Evolutionary conservation across 2,888 invertebrate genomes (phyloP).

Genomic region (Tetheella fluctuosa): DNA sequence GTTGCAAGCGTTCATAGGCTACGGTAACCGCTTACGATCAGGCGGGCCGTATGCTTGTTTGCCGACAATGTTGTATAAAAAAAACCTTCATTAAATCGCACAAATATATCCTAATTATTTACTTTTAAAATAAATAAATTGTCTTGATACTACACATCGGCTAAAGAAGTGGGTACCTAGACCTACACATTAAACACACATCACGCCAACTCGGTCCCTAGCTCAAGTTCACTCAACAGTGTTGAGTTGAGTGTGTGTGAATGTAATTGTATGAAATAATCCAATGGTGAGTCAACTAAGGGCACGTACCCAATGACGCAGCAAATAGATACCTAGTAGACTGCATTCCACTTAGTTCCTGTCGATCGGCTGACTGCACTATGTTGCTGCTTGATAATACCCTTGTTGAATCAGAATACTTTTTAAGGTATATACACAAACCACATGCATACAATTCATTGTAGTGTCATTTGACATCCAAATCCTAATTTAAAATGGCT

Average conservation of each 20-base stretch:
- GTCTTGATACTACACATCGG: too few species aligned
- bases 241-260: not conserved
- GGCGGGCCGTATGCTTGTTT: too few species aligned
- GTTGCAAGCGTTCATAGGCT: too few species aligned
- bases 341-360: slow-evolving; percentile 45
- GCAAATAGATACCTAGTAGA: slow-evolving; percentile 21
- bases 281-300: slow-evolving; percentile 40
- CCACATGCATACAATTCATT: not conserved
- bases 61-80: too few species aligned
- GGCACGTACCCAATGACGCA: slow-evolving; percentile 40
- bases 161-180: too few species aligned
- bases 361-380: slow-evolving; percentile 30
- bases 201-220: slow-evolving; percentile 33
- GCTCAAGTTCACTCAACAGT: slow-evolving; percentile 39
- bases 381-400: slow-evolving; percentile 14
- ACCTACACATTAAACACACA: slow-evolving; percentile 16
- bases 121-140: too few species aligned
- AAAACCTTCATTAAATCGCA: too few species aligned
- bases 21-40: too few species aligned
- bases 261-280: not conserved
- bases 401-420: slow-evolving; percentile 17
- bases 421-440: not conserved
- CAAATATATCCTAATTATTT: too few species aligned
- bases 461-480: not conserved
- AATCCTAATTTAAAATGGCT: too few species aligned